Evolutionary conservation across 2,888 invertebrate species (phyloP).

Genomic region (Formica aserva): DNA sequence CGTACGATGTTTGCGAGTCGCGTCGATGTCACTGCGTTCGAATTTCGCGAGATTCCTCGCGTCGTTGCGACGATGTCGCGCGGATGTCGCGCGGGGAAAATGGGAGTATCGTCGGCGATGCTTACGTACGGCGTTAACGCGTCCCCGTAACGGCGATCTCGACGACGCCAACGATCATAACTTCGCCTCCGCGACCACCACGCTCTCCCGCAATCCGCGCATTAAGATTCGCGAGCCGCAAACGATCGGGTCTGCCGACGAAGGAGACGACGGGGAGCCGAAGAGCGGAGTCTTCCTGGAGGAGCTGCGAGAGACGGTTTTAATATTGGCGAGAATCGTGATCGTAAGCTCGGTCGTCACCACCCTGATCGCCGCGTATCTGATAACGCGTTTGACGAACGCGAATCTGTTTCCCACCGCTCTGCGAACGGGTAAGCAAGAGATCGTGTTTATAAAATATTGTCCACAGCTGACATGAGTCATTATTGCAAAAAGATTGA

Average conservation of each 20-base stretch:
- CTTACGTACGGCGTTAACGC: neutral
- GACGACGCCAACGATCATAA: neutral
- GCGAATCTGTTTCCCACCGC: conserved; percentile 65
- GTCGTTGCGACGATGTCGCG: neutral
- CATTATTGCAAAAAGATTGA: neutral
- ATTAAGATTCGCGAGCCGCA: neutral
- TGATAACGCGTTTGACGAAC: conserved; percentile 70
- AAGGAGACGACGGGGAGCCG: neutral
- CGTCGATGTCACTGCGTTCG: neutral
- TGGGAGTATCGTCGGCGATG: neutral
- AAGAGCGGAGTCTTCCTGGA: conserved; percentile 46
- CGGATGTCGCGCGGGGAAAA: neutral
- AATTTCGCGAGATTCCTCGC: conserved; percentile 6
- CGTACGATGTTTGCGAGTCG: neutral
- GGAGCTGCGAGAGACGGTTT: conserved; percentile 50
- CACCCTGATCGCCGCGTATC: conserved; percentile 68
- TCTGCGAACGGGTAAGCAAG: conserved; percentile 71
- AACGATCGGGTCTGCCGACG: neutral
- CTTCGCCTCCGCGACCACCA: neutral
- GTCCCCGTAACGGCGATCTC: no score
- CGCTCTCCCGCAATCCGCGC: neutral
- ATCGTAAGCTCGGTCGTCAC: conserved; percentile 70
- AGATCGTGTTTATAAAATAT: neutral
- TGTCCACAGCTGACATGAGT: neutral
- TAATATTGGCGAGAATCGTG: conserved; percentile 69